Percentiles rank a stretch among this genome's conserved stretches.
Conservation (phyloP, 2,113 vertebrate species). For the Hoplias malabaricus region DNA sequence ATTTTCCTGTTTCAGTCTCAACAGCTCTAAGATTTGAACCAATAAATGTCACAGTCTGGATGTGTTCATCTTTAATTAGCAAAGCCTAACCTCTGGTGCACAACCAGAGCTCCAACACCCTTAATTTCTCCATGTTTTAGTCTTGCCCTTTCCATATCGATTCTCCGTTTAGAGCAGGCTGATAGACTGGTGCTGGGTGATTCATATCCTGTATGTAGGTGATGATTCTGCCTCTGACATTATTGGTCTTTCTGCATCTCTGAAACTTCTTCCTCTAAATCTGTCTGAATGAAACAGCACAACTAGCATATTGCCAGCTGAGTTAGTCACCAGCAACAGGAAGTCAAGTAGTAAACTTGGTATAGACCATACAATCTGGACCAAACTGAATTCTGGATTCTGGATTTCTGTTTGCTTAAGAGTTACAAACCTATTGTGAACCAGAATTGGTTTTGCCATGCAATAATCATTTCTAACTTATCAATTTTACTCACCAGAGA, state of each 20-base stretch:
- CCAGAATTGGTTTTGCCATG: no score
- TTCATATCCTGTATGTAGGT: slow-evolving; percentile 27
- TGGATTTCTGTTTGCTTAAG: neutral
- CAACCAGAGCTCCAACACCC: neutral
- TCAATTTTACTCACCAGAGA: no score
- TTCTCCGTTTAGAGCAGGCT: neutral
- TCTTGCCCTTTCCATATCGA: neutral
- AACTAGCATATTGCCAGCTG: slow-evolving; percentile 9
- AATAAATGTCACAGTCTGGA: neutral
- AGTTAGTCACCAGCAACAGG: slow-evolving; percentile 23
- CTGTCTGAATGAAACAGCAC: neutral
- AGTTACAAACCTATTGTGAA: no score
- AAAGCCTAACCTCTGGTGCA: no score
- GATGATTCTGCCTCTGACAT: slow-evolving; percentile 1
- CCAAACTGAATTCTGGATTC: neutral
- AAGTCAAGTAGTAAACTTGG: neutral
- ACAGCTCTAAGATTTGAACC: neutral
- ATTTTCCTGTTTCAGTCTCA: no score
- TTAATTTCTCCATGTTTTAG: neutral
- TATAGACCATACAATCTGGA: neutral
- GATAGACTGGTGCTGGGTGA: neutral
- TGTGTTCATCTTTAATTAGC: neutral
- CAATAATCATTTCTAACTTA: no score
- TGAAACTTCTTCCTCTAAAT: slow-evolving; percentile 2
- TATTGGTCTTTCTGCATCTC: slow-evolving; percentile 9